Evolutionary conservation across 2,888 invertebrate species (phyloP).

Genomic region (Acanthosepion esculentum): DNA sequence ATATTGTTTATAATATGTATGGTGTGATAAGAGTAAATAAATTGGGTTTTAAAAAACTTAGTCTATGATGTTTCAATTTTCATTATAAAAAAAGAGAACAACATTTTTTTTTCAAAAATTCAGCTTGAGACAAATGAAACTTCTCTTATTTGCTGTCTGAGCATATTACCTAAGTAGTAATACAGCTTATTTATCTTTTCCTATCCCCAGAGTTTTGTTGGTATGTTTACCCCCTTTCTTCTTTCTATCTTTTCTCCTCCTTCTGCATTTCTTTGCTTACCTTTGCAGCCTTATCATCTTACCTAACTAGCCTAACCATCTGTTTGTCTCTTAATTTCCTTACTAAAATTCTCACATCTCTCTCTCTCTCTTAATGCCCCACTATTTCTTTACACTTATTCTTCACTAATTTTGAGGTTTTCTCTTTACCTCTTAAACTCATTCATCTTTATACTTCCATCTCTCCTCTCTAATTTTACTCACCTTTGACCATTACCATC

Average conservation of each 20-base stretch:
- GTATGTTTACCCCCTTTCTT: background rate
- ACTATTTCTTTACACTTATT: background rate
- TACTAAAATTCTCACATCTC: background rate
- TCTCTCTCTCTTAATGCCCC: background rate
- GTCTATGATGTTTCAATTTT: background rate
- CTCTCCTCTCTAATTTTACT: background rate
- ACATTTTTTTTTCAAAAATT: background rate
- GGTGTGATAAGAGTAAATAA: too few relatives aligned
- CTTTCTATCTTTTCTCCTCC: constrained; percentile 50
- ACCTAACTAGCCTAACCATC: background rate
- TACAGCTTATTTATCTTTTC: background rate
- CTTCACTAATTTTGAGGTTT: background rate
- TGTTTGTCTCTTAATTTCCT: background rate
- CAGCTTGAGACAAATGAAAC: background rate
- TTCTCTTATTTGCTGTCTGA: background rate
- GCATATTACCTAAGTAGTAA: constrained; percentile 1
- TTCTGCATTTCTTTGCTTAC: background rate
- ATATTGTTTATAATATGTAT: background rate
- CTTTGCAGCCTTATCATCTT: background rate
- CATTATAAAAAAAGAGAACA: background rate
- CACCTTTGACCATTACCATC: background rate
- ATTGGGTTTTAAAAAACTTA: background rate
- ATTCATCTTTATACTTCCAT: background rate
- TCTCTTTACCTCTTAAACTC: constrained; percentile 37
- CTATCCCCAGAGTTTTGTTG: background rate